Base-by-base conservation (phyloP, 2,888 invertebrate genomes). In the Deilephila elpenor region DNA sequence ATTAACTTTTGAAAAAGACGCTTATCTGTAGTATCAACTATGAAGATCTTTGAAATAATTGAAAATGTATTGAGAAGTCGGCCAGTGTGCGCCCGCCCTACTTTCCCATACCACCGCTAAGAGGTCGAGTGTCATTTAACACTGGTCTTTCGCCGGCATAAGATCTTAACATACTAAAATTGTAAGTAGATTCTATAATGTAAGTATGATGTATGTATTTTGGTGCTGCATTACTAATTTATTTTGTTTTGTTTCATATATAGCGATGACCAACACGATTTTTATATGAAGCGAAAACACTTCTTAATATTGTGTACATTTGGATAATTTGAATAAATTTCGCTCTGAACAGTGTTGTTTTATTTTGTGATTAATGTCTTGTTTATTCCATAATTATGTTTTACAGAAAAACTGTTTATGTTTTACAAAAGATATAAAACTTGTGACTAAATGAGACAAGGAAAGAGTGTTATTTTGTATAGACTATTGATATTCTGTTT, bases 141-240 rank as follows among this genome's bases (percentile, higher is more conserved):
- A n/a, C 11, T 20, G n/a, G 37, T 20, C 6, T 64, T 37, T 25
- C 60, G 59, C n/a, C 37, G 64, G 20, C 37, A 44, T 64, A 64
- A 64, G 11, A 51, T 64, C 64, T 64, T 78, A 79, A 81, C 80
- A 84, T 84, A 82, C 80, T 84, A 82, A 56, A 56, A 56, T 80
- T 78, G 79, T 86, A 80, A 87, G 85, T 78, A 82, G 81, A 67
- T 67, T 67, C 20, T 85, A 82, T 88, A 86, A 86, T 84, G 84
- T 85, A 89, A 87, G 86, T 88, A 89, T 83, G 88, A 88, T 91
- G 90, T 91, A 90, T 91, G 90, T 91, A 91, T 93, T 91, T 92
- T 93, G 94, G 93, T 93, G 93, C 94, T 93, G 93, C 91, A 90
- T 91, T 92, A 93, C 91, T 94, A 93, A 93, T 94, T 94, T 93